Conservation (phyloP, 2,797 vertebrate genomes). For the Tauraco hartlaubi region DNA sequence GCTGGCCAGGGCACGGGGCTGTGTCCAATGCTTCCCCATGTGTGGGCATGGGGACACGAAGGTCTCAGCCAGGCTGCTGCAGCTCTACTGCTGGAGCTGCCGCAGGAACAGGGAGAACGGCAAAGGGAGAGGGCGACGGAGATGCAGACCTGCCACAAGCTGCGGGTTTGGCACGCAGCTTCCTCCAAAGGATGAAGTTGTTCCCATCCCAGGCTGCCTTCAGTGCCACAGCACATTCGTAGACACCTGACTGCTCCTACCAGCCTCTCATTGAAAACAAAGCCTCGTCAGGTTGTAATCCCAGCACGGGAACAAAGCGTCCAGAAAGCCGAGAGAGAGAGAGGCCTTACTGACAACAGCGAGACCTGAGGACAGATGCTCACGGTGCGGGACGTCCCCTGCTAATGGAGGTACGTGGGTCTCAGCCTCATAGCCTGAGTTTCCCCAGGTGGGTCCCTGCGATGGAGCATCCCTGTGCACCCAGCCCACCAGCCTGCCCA, state of each 20-base stretch:
- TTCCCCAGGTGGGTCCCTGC: background rate
- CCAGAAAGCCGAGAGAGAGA: background rate
- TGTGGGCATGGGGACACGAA: background rate
- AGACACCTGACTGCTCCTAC: background rate
- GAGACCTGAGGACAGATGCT: background rate
- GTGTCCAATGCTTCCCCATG: background rate
- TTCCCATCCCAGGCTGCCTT: background rate
- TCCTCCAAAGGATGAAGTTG: background rate
- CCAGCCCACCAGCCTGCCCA: background rate
- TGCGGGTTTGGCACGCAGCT: background rate
- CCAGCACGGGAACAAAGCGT: background rate
- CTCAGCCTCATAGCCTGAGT: background rate
- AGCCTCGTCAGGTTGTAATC: background rate
- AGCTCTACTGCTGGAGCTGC: background rate
- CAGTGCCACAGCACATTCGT: background rate
- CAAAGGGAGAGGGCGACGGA: background rate
- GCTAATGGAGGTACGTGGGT: background rate
- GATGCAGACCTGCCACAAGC: background rate
- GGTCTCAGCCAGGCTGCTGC: background rate
- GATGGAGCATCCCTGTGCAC: fast-evolving
- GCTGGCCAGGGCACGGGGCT: fast-evolving
- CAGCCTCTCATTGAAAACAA: background rate
- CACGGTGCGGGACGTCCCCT: fast-evolving
- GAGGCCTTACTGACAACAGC: background rate
- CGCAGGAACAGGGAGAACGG: background rate